Conservation (phyloP, 2,797 vertebrate genomes). For the Argya squamiceps region DNA sequence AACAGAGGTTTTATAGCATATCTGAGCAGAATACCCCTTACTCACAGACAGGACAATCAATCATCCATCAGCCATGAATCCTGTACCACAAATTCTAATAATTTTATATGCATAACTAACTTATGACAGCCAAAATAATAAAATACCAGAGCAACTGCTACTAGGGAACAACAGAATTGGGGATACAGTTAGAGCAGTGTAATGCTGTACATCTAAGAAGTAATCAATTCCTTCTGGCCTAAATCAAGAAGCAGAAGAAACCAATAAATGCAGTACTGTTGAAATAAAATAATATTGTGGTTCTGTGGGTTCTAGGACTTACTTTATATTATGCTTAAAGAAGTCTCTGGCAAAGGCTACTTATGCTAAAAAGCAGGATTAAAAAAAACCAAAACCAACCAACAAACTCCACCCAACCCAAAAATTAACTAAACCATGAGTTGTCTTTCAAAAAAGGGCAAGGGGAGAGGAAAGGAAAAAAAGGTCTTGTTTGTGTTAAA, state of each 20-base stretch:
- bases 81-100: constrained; percentile 5
- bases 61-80: constrained; percentile 14
- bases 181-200: neutral
- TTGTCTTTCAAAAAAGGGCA: neutral
- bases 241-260: constrained; percentile 58
- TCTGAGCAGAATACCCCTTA: constrained; percentile 7
- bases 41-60: constrained; percentile 19
- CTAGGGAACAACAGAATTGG: neutral
- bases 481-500: constrained; percentile 38
- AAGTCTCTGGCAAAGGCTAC: neutral
- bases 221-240: constrained; percentile 56
- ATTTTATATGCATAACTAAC: constrained; percentile 32
- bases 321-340: neutral
- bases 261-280: constrained; percentile 45
- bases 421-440: neutral
- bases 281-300: constrained; percentile 67
- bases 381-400: neutral
- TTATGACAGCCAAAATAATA: constrained; percentile 21
- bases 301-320: constrained; percentile 54
- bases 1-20: constrained; percentile 33
- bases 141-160: constrained; percentile 11
- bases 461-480: neutral
- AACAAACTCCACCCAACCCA: neutral
- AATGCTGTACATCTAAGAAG: neutral
- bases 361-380: neutral